A percentile compares a stretch with the other conserved stretches of the same genome.
Conservation (phyloP, 2,888 invertebrate species). For the Helobdella robusta region DNA sequence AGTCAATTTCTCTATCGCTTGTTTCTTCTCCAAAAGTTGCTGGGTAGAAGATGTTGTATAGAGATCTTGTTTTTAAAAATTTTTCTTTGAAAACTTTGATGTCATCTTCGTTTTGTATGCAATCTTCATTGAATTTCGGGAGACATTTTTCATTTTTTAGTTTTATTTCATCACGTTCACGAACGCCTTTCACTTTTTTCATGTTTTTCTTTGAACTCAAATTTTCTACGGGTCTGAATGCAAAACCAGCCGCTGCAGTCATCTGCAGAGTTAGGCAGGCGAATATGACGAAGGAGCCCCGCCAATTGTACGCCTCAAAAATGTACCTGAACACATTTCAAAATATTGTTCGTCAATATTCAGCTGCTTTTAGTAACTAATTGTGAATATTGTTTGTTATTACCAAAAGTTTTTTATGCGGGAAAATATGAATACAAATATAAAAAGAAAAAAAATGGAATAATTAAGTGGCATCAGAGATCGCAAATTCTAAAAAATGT, state of each 20-base stretch:
- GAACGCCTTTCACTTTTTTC: background rate
- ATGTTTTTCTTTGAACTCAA: background rate
- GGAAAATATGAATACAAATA: no score
- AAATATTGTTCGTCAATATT: background rate
- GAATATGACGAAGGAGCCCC: background rate
- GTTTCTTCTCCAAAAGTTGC: no score
- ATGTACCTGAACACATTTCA: background rate
- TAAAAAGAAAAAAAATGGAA: no score
- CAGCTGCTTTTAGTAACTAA: background rate
- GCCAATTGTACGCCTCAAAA: background rate
- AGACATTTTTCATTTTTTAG: background rate
- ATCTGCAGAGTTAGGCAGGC: conserved; percentile 12
- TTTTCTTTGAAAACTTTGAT: background rate
- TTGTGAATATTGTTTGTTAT: background rate
- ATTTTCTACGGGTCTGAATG: conserved; percentile 6
- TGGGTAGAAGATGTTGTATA: background rate
- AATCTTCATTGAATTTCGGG: background rate
- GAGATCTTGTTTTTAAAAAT: no score
- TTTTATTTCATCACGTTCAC: background rate
- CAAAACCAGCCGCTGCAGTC: background rate
- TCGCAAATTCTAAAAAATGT: background rate
- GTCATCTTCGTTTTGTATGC: background rate
- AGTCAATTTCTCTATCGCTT: no score
- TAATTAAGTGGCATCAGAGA: background rate
- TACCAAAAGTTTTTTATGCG: background rate